Percentiles rank a stretch among this genome's conserved stretches.
These are phyloP conservation scores for Helleia helle DNA, from an alignment of 2,888 invertebrate species.

Conservation along the genomic window DNA sequence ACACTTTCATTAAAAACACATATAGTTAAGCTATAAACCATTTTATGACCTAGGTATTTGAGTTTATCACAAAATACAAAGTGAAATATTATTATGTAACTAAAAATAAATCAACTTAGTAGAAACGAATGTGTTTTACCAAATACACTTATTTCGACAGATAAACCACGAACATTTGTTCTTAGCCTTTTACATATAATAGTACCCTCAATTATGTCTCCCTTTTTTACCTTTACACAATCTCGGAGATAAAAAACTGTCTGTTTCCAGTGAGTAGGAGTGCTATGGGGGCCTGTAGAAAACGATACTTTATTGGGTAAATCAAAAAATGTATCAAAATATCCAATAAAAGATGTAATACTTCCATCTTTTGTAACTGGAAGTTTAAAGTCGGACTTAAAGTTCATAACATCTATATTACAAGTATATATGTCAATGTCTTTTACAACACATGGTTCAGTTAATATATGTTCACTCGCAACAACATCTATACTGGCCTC, in stretches of 20 bases:
- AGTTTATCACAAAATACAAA: neutral
- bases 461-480: conserved; percentile 74
- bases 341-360: conserved; percentile 89
- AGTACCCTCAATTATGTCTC: conserved; percentile 76
- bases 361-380: conserved; percentile 76
- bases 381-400: conserved; percentile 80
- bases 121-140: conserved; percentile 76
- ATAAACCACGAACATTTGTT: conserved; percentile 83
- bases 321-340: conserved; percentile 92
- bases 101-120: conserved; percentile 63
- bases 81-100: neutral
- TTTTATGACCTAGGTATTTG: neutral
- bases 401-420: conserved; percentile 80
- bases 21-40: neutral
- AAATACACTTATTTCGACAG: conserved; percentile 79
- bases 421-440: conserved; percentile 86
- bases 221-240: conserved; percentile 80
- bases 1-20: neutral
- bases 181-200: conserved; percentile 82
- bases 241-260: conserved; percentile 89
- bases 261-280: conserved; percentile 95
- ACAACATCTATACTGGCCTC: conserved; percentile 78
- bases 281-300: conserved; percentile 83
- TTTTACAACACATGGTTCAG: conserved; percentile 77
- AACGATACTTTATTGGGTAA: conserved; percentile 78